Percentiles rank a stretch among this genome's conserved stretches.
Evolutionary conservation across 64 coral and sea anemone species (phyloP).

Genomic region (Cladopsammia gracilis): DNA sequence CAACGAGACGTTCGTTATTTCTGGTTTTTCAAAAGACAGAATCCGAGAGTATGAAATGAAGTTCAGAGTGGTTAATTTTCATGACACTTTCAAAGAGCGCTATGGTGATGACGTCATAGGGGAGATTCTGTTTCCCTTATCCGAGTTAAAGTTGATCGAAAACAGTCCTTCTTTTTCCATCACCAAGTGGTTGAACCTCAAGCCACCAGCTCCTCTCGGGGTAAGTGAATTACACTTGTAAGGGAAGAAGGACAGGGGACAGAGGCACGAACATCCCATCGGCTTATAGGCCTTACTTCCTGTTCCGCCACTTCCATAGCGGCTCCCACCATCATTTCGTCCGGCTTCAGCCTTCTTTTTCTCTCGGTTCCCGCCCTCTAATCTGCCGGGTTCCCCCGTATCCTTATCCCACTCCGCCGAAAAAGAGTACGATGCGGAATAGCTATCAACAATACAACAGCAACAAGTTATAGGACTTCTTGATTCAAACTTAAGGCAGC

Average conservation of each 20-base stretch:
- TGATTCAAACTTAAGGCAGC: too few species aligned
- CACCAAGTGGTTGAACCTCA: slow-evolving; percentile 86
- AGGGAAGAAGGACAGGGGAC: not conserved
- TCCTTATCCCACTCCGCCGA: too few species aligned
- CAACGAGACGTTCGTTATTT: slow-evolving; percentile 97
- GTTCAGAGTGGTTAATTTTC: slow-evolving; percentile 87
- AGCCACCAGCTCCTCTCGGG: slow-evolving; percentile 3
- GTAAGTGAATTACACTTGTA: not conserved
- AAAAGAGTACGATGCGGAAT: too few species aligned
- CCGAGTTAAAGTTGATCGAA: slow-evolving; percentile 78
- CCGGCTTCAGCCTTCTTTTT: too few species aligned
- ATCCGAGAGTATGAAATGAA: slow-evolving; percentile 86
- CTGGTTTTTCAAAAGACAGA: slow-evolving; percentile 93
- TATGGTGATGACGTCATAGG: slow-evolving; percentile 97
- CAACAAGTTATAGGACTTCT: too few species aligned
- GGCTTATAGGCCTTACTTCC: too few species aligned
- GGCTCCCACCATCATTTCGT: too few species aligned
- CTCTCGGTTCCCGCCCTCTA: too few species aligned
- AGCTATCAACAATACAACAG: too few species aligned
- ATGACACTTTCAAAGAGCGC: slow-evolving; percentile 77
- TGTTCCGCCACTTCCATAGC: too few species aligned
- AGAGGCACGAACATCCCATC: too few species aligned
- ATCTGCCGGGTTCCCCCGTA: too few species aligned
- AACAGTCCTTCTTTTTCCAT: slow-evolving; percentile 83
- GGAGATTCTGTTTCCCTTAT: slow-evolving; percentile 87